These are phyloP conservation scores for Rhinoderma darwinii DNA, from an alignment of 2,113 vertebrate genomes.

Conservation along the genomic window DNA sequence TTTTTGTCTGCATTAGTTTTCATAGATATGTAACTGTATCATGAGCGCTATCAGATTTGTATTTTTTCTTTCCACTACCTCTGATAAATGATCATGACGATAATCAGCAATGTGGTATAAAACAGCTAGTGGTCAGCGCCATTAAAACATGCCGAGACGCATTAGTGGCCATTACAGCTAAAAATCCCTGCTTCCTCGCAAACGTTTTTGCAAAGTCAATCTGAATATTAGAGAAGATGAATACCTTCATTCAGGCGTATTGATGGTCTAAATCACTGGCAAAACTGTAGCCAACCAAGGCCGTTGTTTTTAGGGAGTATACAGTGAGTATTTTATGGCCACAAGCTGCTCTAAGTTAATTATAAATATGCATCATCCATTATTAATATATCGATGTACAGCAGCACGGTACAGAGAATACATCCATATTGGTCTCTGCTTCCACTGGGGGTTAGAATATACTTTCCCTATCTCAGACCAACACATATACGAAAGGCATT, in stretches of 20 bases:
- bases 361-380: conserved; percentile 14
- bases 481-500: neutral
- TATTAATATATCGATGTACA: neutral
- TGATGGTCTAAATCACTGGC: neutral
- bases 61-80: conserved; percentile 26
- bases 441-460: neutral
- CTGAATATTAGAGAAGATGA: neutral
- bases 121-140: conserved; percentile 53
- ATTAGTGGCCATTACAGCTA: conserved; percentile 24
- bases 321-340: neutral
- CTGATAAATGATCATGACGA: conserved; percentile 53
- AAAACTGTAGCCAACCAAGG: neutral
- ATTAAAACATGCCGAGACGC: conserved; percentile 48
- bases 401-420: neutral
- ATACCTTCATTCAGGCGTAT: neutral
- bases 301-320: neutral
- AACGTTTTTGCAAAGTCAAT: neutral
- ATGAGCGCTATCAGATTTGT: conserved; percentile 26
- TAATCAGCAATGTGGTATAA: conserved; percentile 53
- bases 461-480: neutral
- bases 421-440: neutral
- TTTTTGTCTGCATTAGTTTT: neutral
- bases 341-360: conserved; percentile 5
- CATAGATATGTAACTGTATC: neutral
- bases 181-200: neutral